Percentiles rank a stretch among this genome's conserved stretches.
Evolutionary conservation across 2,888 invertebrate species (phyloP).

Genomic region (Lasioglossum villosulum): DNA sequence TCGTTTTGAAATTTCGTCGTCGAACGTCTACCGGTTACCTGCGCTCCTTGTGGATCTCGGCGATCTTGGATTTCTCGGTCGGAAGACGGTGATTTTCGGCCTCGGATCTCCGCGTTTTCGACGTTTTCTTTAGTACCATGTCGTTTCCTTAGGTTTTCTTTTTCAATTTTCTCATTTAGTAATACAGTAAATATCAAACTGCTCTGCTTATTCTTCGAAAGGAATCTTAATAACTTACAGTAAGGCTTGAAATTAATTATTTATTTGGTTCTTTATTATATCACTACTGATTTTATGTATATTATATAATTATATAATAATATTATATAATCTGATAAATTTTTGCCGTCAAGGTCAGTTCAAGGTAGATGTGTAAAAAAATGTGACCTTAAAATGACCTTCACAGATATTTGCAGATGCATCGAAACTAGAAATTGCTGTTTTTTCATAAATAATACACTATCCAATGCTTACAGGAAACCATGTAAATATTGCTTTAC

Average conservation of each 20-base stretch:
- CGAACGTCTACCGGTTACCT: background rate
- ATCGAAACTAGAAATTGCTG: no score
- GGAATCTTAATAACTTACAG: background rate
- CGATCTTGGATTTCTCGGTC: background rate
- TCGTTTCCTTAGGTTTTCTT: background rate
- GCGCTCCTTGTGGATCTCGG: background rate
- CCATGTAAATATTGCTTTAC: background rate
- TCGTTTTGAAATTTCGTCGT: conserved; percentile 63
- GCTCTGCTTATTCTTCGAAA: background rate
- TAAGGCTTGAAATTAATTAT: background rate
- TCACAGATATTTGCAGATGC: no score
- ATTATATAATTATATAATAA: no score
- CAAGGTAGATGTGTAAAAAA: no score
- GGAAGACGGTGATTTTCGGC: background rate
- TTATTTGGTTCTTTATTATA: background rate
- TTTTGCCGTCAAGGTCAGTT: no score
- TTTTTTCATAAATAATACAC: background rate
- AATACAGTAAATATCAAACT: background rate
- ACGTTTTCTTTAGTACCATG: background rate
- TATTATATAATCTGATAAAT: no score
- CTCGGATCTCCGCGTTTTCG: background rate
- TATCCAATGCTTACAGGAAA: background rate
- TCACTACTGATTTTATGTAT: background rate
- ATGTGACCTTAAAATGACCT: no score
- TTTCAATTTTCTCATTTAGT: background rate